Conservation (phyloP, 2,113 vertebrate genomes). For the Otolemur garnettii region DNA sequence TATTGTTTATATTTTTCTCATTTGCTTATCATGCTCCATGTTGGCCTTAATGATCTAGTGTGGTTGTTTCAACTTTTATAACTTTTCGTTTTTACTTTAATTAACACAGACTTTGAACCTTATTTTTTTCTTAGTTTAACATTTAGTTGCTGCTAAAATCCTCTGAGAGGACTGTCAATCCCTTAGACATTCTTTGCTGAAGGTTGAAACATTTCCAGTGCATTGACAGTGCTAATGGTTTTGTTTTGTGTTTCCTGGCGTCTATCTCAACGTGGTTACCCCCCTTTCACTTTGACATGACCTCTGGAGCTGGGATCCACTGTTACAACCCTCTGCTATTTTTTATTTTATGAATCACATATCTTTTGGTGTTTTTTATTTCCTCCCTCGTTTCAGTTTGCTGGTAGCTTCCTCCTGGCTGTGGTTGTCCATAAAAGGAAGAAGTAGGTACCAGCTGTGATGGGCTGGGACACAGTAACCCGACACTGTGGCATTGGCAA, state of each 20-base stretch:
- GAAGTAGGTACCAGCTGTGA: fast-evolving
- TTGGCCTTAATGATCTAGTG: not conserved
- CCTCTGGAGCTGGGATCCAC: not conserved
- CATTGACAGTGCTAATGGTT: not conserved
- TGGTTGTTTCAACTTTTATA: not conserved
- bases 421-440: not conserved
- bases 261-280: fast-evolving
- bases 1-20: not conserved
- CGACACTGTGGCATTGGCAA: not conserved
- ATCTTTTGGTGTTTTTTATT: not conserved
- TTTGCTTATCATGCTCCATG: not conserved
- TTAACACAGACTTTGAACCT: not conserved
- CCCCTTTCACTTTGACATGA: too few species aligned
- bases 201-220: not conserved
- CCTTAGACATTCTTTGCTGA: not conserved
- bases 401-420: not conserved
- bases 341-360: too few species aligned
- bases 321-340: not conserved
- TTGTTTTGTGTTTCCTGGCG: not conserved
- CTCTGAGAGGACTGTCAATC: not conserved
- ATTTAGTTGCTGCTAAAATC: not conserved
- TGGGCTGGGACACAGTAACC: not conserved
- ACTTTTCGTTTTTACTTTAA: not conserved
- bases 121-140: not conserved
- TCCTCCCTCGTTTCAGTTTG: not conserved